Evolutionary conservation across 1,140 invertebrate genomes (phyloP), one percentile per base, ranked within the genome.

Genomic region (Drosophila hydei): DNA sequence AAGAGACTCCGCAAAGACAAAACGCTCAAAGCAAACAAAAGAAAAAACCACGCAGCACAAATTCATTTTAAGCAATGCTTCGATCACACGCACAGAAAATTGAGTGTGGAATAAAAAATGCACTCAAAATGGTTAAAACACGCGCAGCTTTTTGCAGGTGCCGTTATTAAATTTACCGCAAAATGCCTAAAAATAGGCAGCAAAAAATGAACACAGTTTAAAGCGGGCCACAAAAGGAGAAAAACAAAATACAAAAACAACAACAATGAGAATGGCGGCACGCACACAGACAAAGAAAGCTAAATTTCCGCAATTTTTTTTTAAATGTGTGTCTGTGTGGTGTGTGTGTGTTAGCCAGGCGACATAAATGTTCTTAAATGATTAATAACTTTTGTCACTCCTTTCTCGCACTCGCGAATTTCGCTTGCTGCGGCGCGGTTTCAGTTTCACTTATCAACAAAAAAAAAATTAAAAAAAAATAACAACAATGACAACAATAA

Each of bases 321-420:
- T 25, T 12, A 21, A 18, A 19, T 23, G 4, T 48, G 45, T 40
- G 14, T 14, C n/a, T 14, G 14, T 59, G 38, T 47, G 36, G 72
- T 42, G 19, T 62, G 72, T 42, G 19, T 62, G 77, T 60, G 62
- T 64, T 76, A 61, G 77, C 64, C 65, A 74, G 52, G 73, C 81
- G 74, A 87, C 77, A 87, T 85, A 87, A 80, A 80, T 85, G 80
- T 85, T 61, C 70, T 75, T 80, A 72, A 85, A 85, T 85, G 80
- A 85, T 87, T 85, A 77, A 85, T 85, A 85, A 85, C 80, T 80
- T 80, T 77, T 80, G 54, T 74, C 81, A 85, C 80, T 85, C 80
- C 73, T 83, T 83, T 67, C 63, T 65, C 74, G 54, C 75, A 62
- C 74, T 64, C 78, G 75, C 58, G 65, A 36, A 48, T 48, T 21